Evolutionary conservation across 2,113 vertebrate genomes (phyloP), one percentile per base, ranked within the genome.

Genomic region (Campylomormyrus tamandua): DNA sequence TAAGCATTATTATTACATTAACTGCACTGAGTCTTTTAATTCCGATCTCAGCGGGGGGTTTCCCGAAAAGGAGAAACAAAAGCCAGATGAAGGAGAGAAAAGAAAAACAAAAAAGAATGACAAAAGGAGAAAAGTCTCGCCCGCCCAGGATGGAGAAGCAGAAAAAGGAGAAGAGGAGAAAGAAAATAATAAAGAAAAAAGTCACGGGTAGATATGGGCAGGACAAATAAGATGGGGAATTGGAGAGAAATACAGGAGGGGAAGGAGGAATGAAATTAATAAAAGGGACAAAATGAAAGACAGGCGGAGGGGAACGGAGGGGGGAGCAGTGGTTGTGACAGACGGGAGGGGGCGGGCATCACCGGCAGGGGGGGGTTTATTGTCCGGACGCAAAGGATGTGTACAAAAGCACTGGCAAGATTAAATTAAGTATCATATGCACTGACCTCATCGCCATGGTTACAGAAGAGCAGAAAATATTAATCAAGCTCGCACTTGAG

Each of bases 361-460:
- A 94, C 94, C 94, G 94, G 94, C 90, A 88, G 92, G 95, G 95
- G 94, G 83, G 93, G 95, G 95, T 95, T 94, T 95, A 95, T 95
- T 96, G 95, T 96, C 93, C 93, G 92, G 93, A 96, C 93, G 95
- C 93, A 95, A 94, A 94, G 95, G 94, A 95, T 93, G 92, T 93
- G 93, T 95, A 96, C 95, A 96, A 96, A 96, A 95, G 95, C 98
- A 97, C 96, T 94, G 96, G 96, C 96, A 98, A 99, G 97, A 99
- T 99, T 99, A 98, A 99, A 99, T 99, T 99, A 99, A 99, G 98
- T 98, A 99, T 99, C 98, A 98, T 99, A 98, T 98, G 97, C 97
- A 31, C 97, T 99, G 98, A 98, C 98, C 98, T 97, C 96, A 99
- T 99, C 97, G 97, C 97, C 97, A 99, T 99, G 98, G 98, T 98